A percentile compares a stretch with the other conserved stretches of the same genome.
Evolutionary conservation across 2,797 vertebrate species (phyloP).

Genomic region (Chiroxiphia lanceolata): DNA sequence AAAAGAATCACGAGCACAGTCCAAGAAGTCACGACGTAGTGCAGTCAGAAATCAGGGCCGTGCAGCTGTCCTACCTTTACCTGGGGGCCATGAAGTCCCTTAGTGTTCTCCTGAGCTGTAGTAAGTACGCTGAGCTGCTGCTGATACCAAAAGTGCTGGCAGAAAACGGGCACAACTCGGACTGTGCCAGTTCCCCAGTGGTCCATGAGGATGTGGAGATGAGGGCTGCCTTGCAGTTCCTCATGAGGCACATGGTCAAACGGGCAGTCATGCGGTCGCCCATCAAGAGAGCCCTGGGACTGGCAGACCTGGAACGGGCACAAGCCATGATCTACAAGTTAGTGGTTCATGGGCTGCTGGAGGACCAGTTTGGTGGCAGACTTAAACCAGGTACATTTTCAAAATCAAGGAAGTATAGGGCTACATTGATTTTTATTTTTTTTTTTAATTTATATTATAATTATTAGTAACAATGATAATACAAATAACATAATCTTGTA

Average conservation of each 20-base stretch:
- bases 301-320: slow-evolving; percentile 93
- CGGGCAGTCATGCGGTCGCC: slow-evolving; percentile 95
- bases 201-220: slow-evolving; percentile 93
- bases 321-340: slow-evolving; percentile 98
- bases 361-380: slow-evolving; percentile 86
- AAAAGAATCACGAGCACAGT: slow-evolving; percentile 87
- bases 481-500: neutral
- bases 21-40: slow-evolving; percentile 82
- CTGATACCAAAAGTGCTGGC: slow-evolving; percentile 92
- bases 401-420: neutral
- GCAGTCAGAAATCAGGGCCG: slow-evolving; percentile 91
- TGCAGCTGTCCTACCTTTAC: slow-evolving; percentile 95
- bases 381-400: slow-evolving; percentile 81
- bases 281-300: slow-evolving; percentile 90
- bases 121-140: slow-evolving; percentile 95
- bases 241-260: slow-evolving; percentile 99
- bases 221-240: slow-evolving; percentile 92
- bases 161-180: slow-evolving; percentile 92
- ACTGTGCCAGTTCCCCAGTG: slow-evolving; percentile 85
- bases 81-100: slow-evolving; percentile 97
- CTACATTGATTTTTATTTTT: neutral
- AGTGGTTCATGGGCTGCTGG: slow-evolving; percentile 90
- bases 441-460: neutral
- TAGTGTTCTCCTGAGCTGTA: slow-evolving; percentile 93
- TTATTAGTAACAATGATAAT: neutral